Evolutionary conservation across 2,888 invertebrate genomes (phyloP), one percentile per base, ranked within the genome.

Genomic region (Coecobrya sp.): DNA sequence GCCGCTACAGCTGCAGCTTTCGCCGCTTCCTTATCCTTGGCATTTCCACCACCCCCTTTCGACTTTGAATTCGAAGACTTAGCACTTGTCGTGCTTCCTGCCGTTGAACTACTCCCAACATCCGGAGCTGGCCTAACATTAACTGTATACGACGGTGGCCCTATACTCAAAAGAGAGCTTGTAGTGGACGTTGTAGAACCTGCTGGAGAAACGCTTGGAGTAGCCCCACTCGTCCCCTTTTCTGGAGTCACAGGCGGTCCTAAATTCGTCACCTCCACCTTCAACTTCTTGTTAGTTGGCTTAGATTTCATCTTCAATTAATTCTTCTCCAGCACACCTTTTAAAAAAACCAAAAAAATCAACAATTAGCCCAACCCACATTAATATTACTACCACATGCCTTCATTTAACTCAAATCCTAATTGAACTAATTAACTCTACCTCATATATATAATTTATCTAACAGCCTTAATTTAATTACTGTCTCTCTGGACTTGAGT

Each of bases 281-380:
- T 92, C 3, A 88, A 85, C 84, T 94, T 94, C 27, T 94, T 94
- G 11, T 88, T 90, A 10, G 93, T 89, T 4, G 93, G 94, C 19
- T 94, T 94, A 0, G 94, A 94, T 91, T 94, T 94, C 94, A 94
- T 94, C 62, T 73, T 93, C 2, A 3, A 82, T 10, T 55, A 3
- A 82, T 10, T 55, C 19, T 2, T 52, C 36, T 52, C 1, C 22
- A 5, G 10, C 8, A 65, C 25, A 65, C 1, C 25, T 11, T 5
- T 22, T 11, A 22, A 10, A 65, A 65, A 22, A 65, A 27, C 36
- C 36, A 36, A 7, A n/a, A n/a, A n/a, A n/a, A n/a, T n/a, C n/a
- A n/a, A n/a, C n/a, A n/a, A n/a, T n/a, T n/a, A n/a, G n/a, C n/a
- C n/a, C n/a, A n/a, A n/a, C n/a, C n/a, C n/a, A n/a, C n/a, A n/a